Percentiles rank a stretch among this genome's conserved stretches.
Conservation (phyloP, 2,113 vertebrate species). For the Perca flavescens region DNA sequence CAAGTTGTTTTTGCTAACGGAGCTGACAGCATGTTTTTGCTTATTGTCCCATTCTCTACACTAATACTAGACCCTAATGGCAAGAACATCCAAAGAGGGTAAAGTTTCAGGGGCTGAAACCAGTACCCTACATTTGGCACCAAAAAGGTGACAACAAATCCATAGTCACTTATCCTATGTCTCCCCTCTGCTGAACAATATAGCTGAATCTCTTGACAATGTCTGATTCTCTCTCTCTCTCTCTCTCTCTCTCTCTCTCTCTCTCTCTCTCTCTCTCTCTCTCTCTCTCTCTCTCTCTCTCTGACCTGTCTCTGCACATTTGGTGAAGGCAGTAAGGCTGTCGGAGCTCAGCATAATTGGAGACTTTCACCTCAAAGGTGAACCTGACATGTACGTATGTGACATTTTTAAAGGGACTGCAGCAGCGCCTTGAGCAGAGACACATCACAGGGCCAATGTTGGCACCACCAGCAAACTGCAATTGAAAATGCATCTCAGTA, state of each 20-base stretch:
- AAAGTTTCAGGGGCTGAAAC: too few species aligned
- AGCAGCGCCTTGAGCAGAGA: slow-evolving; percentile 7
- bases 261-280: too few species aligned
- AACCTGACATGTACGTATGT: slow-evolving; percentile 42
- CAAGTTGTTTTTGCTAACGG: not conserved
- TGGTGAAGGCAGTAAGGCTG: slow-evolving; percentile 22
- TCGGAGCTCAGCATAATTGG: slow-evolving; percentile 58
- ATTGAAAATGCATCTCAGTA: not conserved
- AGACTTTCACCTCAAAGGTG: slow-evolving; percentile 54
- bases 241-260: too few species aligned
- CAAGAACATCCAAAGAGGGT: too few species aligned
- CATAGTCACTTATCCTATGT: too few species aligned
- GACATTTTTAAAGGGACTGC: slow-evolving; percentile 39
- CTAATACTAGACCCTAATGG: too few species aligned
- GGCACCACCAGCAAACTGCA: not conserved
- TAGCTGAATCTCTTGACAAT: too few species aligned
- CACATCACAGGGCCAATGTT: not conserved
- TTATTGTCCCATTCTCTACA: not conserved
- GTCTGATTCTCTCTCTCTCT: too few species aligned
- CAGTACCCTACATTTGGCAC: too few species aligned
- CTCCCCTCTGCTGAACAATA: too few species aligned
- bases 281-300: too few species aligned
- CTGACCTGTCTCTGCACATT: slow-evolving; percentile 6
- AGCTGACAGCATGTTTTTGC: not conserved
- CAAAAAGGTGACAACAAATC: too few species aligned